Evolutionary conservation across 2,888 invertebrate species (phyloP), one percentile per base, ranked within the genome.

Genomic region (Galeopsomyia nigrocyanea): DNA sequence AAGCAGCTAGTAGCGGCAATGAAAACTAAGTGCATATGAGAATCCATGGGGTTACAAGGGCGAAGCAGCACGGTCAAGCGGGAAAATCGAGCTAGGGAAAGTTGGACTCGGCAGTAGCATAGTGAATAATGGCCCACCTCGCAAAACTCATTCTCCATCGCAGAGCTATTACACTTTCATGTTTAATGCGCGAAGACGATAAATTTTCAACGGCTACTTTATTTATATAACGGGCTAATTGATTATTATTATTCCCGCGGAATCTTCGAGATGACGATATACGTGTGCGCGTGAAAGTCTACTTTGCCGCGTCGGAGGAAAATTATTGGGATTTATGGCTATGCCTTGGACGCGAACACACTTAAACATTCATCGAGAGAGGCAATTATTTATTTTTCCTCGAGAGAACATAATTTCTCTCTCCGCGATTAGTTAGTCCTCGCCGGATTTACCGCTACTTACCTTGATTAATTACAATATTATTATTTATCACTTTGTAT

Each of bases 11-110:
- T 80, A 80, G 76, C 81, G 78, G 84, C 85, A 86, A 86, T 85
- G 86, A 86, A 86, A 86, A 86, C 81, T 86, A 84, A 85, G 83
- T 84, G 85, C 84, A 84, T 85, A 85, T 86, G 84, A 85, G 84
- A 84, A 84, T 84, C 82, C 84, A 86, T 82, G 82, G 82, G 82
- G 82, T 83, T 77, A 77, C 77, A 79, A 79, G 76, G 76, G 78
- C 71, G 75, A 74, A 71, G 31, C 6, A 68, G 39, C 75, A 76
- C 26, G 76, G 76, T 77, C 77, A 77, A 76, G 61, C 67, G 62
- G 74, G 74, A 74, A 73, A 72, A 75, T 75, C 75, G 64, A 69
- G 58, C 53, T 7, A 53, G 17, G 6, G 17, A 19, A 53, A 7
- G 53, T 53, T 19, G 17, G 51, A 26, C 60, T 46, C 67, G 14